phyloP scores from a whole-genome alignment of 2,113 vertebrate genomes.

The Acinonyx jubatus region DNA sequence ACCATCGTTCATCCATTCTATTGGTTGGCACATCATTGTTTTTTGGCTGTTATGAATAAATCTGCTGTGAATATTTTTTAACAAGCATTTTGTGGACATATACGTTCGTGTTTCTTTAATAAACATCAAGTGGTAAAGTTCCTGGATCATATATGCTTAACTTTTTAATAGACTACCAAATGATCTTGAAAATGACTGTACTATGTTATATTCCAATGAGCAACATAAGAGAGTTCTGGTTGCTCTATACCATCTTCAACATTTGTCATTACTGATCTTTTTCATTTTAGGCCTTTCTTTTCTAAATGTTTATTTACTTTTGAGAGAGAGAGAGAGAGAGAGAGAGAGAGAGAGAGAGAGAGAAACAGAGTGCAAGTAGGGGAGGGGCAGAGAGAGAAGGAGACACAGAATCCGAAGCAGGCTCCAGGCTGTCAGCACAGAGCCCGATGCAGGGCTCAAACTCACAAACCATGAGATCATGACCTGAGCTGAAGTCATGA shows the following conservation, averaged over 20 bases:
- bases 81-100: not conserved
- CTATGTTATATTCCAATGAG: not conserved
- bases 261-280: not conserved
- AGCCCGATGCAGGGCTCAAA: too few relatives aligned
- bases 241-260: not conserved
- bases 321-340: too few relatives aligned
- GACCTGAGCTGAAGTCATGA: too few relatives aligned
- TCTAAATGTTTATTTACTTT: too few relatives aligned
- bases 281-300: not conserved
- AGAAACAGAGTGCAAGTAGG: too few relatives aligned
- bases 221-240: not conserved
- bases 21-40: not conserved
- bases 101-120: not conserved
- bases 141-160: not conserved
- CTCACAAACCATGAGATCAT: too few relatives aligned
- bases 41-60: not conserved
- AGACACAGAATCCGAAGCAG: too few relatives aligned
- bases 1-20: not conserved
- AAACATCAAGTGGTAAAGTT: not conserved
- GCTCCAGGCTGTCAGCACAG: too few relatives aligned
- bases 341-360: too few relatives aligned
- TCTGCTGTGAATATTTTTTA: not conserved
- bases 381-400: too few relatives aligned
- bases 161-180: not conserved
- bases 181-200: not conserved